phyloP scores from a whole-genome alignment of 1,140 invertebrate species.

The Bombus ignitus region DNA sequence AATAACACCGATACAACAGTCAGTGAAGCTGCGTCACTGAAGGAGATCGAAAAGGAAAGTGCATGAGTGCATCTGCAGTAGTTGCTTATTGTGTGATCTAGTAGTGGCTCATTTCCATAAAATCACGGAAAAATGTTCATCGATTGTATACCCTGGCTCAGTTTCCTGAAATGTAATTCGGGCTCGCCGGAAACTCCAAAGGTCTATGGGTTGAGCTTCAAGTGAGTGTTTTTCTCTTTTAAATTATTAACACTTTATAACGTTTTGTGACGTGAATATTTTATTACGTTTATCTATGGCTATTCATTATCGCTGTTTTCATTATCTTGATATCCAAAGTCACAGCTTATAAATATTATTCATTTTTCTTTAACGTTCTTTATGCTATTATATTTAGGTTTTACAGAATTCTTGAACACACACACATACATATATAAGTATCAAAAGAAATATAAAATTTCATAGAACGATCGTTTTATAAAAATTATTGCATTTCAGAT shows the following conservation, averaged over 20 bases:
- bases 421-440: too few relatives aligned
- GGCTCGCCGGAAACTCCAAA: not conserved
- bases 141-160: slow-evolving; percentile 19
- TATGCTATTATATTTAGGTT: too few relatives aligned
- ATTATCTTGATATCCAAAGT: too few relatives aligned
- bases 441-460: too few relatives aligned
- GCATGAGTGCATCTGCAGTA: not conserved
- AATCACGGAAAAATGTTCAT: slow-evolving; percentile 26
- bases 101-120: not conserved
- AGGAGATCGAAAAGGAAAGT: slow-evolving; percentile 18
- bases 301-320: not conserved
- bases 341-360: too few relatives aligned
- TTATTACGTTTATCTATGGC: not conserved
- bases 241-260: not conserved
- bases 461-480: too few relatives aligned
- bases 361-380: too few relatives aligned
- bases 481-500: too few relatives aligned
- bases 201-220: slow-evolving; percentile 32
- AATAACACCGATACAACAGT: not conserved
- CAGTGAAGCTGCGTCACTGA: slow-evolving; percentile 1
- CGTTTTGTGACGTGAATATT: not conserved
- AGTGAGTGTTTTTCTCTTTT: slow-evolving; percentile 11
- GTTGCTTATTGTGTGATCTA: not conserved
- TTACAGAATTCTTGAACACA: too few relatives aligned
- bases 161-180: not conserved